Base-by-base conservation (phyloP, 2,797 vertebrate species). In the Halcyon smyrnensis region DNA sequence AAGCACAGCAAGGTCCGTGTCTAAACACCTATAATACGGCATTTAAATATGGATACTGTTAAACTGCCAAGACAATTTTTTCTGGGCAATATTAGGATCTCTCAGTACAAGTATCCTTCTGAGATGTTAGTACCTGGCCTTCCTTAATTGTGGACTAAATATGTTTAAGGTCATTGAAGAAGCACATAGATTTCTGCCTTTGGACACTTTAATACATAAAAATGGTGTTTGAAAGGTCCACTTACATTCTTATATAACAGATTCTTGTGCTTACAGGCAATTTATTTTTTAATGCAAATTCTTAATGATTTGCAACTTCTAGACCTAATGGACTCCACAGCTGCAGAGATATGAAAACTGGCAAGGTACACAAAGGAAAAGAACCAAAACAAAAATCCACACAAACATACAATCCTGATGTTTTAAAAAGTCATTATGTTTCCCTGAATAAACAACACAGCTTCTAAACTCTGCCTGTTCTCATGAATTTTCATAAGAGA, bases 401-500 rank as follows among this genome's bases (percentile, higher is more conserved):
- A 83, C 25, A 76, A 73, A 93, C 46, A 53, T 14, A 76, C 60
- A 88, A 53, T 77, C 39, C n/a, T 21, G 13, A 16, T 63, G 65
- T 77, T 93, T 76, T 94, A 53, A 91, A 62, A 82, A 93, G 79
- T 63, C 65, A 86, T 69, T 93, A 84, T 60, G 62, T 53, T 77
- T 63, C 71, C 51, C n/a, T 83, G 93, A 95, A 95, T 91, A 95
- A 94, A 93, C 83, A 95, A 90, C 45, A 82, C 41, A 93, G 54
- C 82, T 95, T 94, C 84, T 86, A 75, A 87, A 94, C 53, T 53
- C 94, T 79, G 78, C 37, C 56, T 64, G 28, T 28, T 93, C 92
- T 94, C 95, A 96, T 95, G 94, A 96, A 96, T 96, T 97, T 97
- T 97, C 91, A 95, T 94, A 88, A 84, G 87, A 88, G 50, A 95